A percentile compares a stretch with the other conserved stretches of the same genome.
phyloP scores from a whole-genome alignment of 2,113 vertebrate species.

The Carassius carassius region DNA sequence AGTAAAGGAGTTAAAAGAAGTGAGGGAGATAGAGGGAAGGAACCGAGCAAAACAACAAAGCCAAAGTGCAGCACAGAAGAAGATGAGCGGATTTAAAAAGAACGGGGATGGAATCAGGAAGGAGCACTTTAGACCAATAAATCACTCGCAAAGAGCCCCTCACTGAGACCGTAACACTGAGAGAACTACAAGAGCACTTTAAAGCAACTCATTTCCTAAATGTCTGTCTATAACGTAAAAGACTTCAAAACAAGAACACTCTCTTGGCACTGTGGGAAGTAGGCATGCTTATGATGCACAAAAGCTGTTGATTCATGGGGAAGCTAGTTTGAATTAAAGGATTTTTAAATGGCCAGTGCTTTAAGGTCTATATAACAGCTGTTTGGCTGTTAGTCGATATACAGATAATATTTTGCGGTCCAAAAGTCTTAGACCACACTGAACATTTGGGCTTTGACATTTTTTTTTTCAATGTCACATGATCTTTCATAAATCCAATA shows the following conservation, averaged over 20 bases:
- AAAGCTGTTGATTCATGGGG: background rate
- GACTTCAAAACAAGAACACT: background rate
- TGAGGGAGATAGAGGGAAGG: conserved; percentile 15
- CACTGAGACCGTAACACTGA: conserved; percentile 7
- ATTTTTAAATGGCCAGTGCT: background rate
- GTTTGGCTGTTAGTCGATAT: background rate
- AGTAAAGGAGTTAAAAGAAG: conserved; percentile 23
- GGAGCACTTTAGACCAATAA: conserved; percentile 50
- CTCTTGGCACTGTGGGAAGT: background rate
- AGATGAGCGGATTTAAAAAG: background rate
- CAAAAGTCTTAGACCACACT: background rate
- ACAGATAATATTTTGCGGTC: background rate
- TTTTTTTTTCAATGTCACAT: background rate
- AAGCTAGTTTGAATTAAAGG: background rate
- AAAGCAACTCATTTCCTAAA: conserved; percentile 31
- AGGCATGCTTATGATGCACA: background rate
- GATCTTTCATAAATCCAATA: background rate
- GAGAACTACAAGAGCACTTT: conserved; percentile 39
- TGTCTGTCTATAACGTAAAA: conserved; percentile 16
- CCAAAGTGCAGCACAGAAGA: conserved; percentile 5
- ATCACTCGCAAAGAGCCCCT: conserved; percentile 33
- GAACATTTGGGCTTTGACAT: background rate
- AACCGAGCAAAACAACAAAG: conserved; percentile 22
- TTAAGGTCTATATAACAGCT: background rate
- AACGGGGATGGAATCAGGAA: conserved; percentile 16